Conservation (phyloP, 2,888 invertebrate species). For the Colletes collaris region DNA sequence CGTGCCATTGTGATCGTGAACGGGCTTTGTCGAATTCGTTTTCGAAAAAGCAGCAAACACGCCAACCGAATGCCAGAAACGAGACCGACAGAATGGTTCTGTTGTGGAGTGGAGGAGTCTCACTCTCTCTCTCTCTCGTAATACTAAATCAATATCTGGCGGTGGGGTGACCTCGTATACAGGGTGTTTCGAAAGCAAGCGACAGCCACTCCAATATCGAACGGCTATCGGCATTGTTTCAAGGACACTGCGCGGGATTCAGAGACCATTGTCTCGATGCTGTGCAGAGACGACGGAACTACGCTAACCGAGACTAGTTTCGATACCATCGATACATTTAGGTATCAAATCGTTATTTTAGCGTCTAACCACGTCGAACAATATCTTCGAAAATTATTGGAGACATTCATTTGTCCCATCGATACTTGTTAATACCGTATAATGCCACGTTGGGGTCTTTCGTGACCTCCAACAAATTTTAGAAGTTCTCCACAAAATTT, state of each 20-base stretch:
- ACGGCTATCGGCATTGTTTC: conserved; percentile 56
- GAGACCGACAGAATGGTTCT: conserved; percentile 66
- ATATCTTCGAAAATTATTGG: too few species aligned
- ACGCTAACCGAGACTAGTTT: too few species aligned
- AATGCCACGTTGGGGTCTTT: too few species aligned
- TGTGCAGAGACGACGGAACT: neutral
- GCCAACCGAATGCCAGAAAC: conserved; percentile 70
- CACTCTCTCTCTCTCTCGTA: conserved; percentile 65
- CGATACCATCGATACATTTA: too few species aligned
- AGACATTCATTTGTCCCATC: too few species aligned
- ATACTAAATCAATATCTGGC: conserved; percentile 81
- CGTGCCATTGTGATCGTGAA: conserved; percentile 58
- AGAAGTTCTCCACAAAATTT: too few species aligned
- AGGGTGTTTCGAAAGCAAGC: conserved; percentile 75
- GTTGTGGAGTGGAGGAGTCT: conserved; percentile 66
- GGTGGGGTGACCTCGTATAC: conserved; percentile 69
- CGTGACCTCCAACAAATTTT: too few species aligned
- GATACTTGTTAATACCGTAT: too few species aligned
- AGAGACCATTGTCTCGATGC: neutral
- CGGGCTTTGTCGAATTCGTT: conserved; percentile 69
- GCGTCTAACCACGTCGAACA: too few species aligned
- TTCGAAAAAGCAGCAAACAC: conserved; percentile 71
- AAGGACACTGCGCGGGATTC: neutral
- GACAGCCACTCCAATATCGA: conserved; percentile 44
- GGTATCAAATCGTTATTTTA: too few species aligned